Evolutionary conservation across 2,113 vertebrate species (phyloP), one percentile per base, ranked within the genome.

Genomic region (Lycaon pictus): DNA sequence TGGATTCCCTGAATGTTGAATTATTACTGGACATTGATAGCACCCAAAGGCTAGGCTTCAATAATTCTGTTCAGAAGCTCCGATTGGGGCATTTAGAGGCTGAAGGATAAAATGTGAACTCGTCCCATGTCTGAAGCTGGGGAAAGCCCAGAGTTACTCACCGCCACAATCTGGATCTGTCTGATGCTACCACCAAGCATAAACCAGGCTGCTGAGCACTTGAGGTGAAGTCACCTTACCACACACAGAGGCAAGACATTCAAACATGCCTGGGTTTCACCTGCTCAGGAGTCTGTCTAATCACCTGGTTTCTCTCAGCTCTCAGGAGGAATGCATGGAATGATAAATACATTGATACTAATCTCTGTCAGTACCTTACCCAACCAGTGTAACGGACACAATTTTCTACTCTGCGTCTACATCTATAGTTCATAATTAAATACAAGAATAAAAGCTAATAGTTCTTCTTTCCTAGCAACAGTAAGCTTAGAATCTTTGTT

Each of bases 161-260:
- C 81, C 11, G 83, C 95, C 94, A 32, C 94, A 87, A 93, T 35
- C 79, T n/a, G 23, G 29, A 55, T 69, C 56, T 95, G 89, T 96
- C 96, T 98, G 90, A 23, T 43, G 80, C 88, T n/a, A 27, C 71
- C 0, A 0, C 55, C 85, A 76, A 37, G 29, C 60, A 87, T 20
- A 69, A 43, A 69, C 32, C 92, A 51, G 43, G 37, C 0, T 1
- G 90, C 35, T 25, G 63, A 81, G 71, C 65, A 16, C 76, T 56
- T 58, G 65, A 37, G 20, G 22, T 95, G 83, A 97, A 58, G 62
- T 97, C 98, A 97, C 69, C 67, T 96, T 48, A 86, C 95, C 89
- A 69, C 96, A 85, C 3, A 17, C 1, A 0, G 3, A n/a, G n/a
- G 55, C 86, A 88, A 94, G 81, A 90, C 93, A 20, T 15, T 71